Evolutionary conservation across 2,113 vertebrate genomes (phyloP).

Genomic region (Chaetorhynchus papuensis): DNA sequence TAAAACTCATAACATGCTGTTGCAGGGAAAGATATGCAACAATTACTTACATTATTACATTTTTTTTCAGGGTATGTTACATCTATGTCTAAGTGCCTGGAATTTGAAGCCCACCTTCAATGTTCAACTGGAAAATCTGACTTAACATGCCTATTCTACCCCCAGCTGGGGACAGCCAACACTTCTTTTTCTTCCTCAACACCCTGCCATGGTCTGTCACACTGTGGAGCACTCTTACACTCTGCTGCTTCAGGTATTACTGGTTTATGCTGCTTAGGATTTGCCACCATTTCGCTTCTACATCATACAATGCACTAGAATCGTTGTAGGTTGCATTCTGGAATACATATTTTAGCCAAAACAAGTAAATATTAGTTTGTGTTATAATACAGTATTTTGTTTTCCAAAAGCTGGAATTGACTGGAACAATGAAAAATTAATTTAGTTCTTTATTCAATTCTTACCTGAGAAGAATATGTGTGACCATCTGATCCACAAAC

Average conservation of each 20-base stretch:
- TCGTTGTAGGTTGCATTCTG: not conserved
- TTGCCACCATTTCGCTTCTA: not conserved
- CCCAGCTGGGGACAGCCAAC: not conserved
- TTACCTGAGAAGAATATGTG: slow-evolving; percentile 91
- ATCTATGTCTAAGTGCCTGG: not conserved
- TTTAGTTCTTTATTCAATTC: not conserved
- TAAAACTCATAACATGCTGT: not conserved
- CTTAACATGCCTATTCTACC: not conserved
- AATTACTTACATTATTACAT: not conserved
- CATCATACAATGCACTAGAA: not conserved
- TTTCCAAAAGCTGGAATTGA: not conserved
- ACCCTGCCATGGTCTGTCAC: not conserved
- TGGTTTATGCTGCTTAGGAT: not conserved
- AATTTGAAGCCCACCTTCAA: not conserved
- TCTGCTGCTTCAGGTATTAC: not conserved
- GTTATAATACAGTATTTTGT: not conserved
- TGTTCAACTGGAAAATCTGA: not conserved
- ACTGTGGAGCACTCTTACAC: not conserved
- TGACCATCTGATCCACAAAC: slow-evolving; percentile 94
- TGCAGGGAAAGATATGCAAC: not conserved
- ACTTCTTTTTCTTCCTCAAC: not conserved
- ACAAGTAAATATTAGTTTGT: not conserved
- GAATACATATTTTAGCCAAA: not conserved
- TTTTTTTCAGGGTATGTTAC: not conserved
- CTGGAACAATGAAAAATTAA: not conserved